These are phyloP conservation scores for Dusona sp. DNA, from an alignment of 2,888 invertebrate species.

Conservation along the genomic window DNA sequence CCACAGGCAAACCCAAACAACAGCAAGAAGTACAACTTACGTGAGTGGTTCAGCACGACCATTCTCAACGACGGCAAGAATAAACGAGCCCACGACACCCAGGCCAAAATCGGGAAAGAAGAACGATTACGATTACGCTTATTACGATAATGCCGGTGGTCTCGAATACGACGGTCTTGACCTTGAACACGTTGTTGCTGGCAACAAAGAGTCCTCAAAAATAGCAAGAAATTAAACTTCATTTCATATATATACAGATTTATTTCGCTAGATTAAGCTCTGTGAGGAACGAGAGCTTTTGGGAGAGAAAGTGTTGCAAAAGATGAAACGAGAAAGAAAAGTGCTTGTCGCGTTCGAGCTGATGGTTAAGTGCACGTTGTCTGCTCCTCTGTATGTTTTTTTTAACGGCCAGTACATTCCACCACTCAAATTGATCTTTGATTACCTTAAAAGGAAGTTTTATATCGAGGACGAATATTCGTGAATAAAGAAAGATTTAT, in stretches of 20 bases:
- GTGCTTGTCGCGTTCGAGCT: constrained; percentile 10
- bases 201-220: constrained; percentile 82
- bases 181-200: constrained; percentile 80
- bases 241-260: constrained; percentile 6
- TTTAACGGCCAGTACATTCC: constrained; percentile 71
- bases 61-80: constrained; percentile 79
- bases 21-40: constrained; percentile 82
- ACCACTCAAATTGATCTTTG: constrained; percentile 71
- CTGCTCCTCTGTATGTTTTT: constrained; percentile 35
- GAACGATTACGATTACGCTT: constrained; percentile 93
- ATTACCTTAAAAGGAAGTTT: constrained; percentile 31
- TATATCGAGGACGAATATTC: constrained; percentile 72
- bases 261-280: constrained; percentile 37
- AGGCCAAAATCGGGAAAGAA: constrained; percentile 85
- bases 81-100: constrained; percentile 80
- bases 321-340: constrained; percentile 31
- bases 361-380: constrained; percentile 31
- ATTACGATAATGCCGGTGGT: constrained; percentile 89
- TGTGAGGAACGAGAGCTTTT: constrained; percentile 44
- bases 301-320: constrained; percentile 2
- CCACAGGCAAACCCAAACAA: constrained; percentile 77
- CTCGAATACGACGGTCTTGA: constrained; percentile 85
- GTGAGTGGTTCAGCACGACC: constrained; percentile 82
- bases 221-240: constrained; percentile 73
- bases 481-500: constrained; percentile 60